Evolutionary conservation across 2,797 vertebrate species (phyloP).

Genomic region (Anas flavirostris): DNA sequence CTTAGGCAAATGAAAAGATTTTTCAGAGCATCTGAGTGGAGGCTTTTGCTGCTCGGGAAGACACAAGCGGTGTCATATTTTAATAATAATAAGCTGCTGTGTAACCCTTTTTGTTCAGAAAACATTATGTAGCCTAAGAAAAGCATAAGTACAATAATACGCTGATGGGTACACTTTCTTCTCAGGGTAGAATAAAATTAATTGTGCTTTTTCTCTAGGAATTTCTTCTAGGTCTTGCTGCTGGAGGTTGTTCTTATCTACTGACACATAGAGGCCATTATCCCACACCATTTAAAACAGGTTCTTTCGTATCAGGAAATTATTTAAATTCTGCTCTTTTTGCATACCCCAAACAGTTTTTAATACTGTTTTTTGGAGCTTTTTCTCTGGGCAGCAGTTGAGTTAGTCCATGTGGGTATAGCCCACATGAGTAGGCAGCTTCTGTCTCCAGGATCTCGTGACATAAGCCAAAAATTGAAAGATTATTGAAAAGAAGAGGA

Average conservation of each 20-base stretch:
- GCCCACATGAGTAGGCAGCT: background rate
- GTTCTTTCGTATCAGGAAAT: background rate
- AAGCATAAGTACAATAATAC: background rate
- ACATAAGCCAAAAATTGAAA: background rate
- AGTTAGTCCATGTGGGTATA: background rate
- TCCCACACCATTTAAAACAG: background rate
- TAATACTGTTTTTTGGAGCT: background rate
- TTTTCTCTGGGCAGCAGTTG: background rate
- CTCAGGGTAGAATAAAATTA: slow-evolving; percentile 6
- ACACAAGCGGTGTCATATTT: background rate
- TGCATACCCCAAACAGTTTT: background rate
- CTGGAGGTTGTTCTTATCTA: background rate
- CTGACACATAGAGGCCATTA: background rate
- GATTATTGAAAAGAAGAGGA: background rate
- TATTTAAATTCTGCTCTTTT: background rate
- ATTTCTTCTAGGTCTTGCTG: background rate
- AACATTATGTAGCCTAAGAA: background rate
- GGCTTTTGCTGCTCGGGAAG: slow-evolving; percentile 21
- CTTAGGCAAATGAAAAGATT: slow-evolving; percentile 51
- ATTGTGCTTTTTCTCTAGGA: background rate
- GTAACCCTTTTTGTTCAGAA: slow-evolving; percentile 30
- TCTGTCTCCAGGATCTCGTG: background rate
- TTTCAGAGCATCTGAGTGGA: slow-evolving; percentile 8
- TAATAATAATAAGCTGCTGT: slow-evolving; percentile 33
- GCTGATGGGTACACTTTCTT: background rate